A percentile compares a stretch with the other conserved stretches of the same genome.
phyloP scores from a whole-genome alignment of 1,140 invertebrate genomes.

The Leptoteleia sp. region DNA sequence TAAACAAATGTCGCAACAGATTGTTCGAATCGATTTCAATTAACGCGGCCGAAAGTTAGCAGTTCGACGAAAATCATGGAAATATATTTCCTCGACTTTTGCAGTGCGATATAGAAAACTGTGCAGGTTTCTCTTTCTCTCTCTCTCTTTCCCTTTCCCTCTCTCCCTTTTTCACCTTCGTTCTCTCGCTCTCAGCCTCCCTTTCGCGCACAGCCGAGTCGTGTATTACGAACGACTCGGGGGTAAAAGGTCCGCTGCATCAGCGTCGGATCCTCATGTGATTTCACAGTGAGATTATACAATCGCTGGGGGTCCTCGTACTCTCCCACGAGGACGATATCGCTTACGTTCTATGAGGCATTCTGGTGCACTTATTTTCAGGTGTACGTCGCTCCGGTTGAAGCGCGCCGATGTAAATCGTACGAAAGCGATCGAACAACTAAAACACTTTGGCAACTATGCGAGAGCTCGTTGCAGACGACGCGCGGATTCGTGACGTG shows the following conservation, averaged over 20 bases:
- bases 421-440: slow-evolving; percentile 47
- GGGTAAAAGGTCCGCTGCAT: slow-evolving; percentile 55
- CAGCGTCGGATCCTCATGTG: slow-evolving; percentile 51
- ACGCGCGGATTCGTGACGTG: neutral
- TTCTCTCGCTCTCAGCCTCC: too few relatives aligned
- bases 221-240: slow-evolving; percentile 44
- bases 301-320: slow-evolving; percentile 23
- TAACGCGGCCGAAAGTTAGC: slow-evolving; percentile 36
- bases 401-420: slow-evolving; percentile 55
- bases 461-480: slow-evolving; percentile 34
- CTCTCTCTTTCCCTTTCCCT: too few relatives aligned
- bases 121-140: too few relatives aligned
- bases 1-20: slow-evolving; percentile 52
- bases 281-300: slow-evolving; percentile 51
- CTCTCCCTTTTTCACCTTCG: too few relatives aligned
- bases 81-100: slow-evolving; percentile 55
- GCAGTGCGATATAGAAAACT: slow-evolving; percentile 39
- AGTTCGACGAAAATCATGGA: slow-evolving; percentile 36
- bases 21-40: slow-evolving; percentile 60
- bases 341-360: slow-evolving; percentile 50
- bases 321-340: slow-evolving; percentile 49
- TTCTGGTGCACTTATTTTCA: slow-evolving; percentile 57
- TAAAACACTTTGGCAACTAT: slow-evolving; percentile 52
- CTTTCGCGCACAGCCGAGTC: neutral
- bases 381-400: slow-evolving; percentile 50